Percentiles rank a stretch among this genome's conserved stretches.
phyloP scores from a whole-genome alignment of 2,888 invertebrate genomes.

The Reticulitermes lucifugus region DNA sequence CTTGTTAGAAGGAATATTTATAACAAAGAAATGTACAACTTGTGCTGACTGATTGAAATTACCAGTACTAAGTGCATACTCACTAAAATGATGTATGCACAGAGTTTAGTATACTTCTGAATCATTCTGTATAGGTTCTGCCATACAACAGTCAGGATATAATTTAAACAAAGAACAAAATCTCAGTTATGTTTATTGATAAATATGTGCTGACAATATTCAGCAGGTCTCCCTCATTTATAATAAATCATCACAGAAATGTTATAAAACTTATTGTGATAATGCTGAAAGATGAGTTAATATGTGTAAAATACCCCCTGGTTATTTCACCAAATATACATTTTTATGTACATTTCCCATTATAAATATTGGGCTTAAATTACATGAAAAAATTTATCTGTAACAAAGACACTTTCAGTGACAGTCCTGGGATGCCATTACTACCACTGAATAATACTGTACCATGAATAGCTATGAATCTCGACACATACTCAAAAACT shows the following conservation, averaged over 20 bases:
- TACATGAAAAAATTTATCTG: neutral
- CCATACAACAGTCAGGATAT: neutral
- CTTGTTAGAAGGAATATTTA: too few species aligned
- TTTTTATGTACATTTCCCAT: constrained; percentile 5
- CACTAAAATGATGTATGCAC: too few species aligned
- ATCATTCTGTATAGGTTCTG: neutral
- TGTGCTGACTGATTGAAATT: too few species aligned
- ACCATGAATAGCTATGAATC: neutral
- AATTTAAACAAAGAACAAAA: neutral
- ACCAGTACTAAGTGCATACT: too few species aligned
- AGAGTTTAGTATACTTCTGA: too few species aligned
- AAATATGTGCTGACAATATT: constrained; percentile 27
- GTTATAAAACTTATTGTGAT: constrained; percentile 39
- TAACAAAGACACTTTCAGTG: neutral
- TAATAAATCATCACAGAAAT: constrained; percentile 31
- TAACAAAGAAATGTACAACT: too few species aligned
- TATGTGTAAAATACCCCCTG: constrained; percentile 26
- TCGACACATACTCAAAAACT: neutral
- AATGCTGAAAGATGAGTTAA: constrained; percentile 1
- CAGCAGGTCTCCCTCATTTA: neutral
- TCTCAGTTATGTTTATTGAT: constrained; percentile 25
- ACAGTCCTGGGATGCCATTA: neutral
- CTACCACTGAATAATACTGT: neutral
- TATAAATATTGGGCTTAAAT: constrained; percentile 16
- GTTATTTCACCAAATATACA: neutral